These are phyloP conservation scores for Pogonocherus hispidulus DNA, from an alignment of 2,888 invertebrate species.

Conservation along the genomic window DNA sequence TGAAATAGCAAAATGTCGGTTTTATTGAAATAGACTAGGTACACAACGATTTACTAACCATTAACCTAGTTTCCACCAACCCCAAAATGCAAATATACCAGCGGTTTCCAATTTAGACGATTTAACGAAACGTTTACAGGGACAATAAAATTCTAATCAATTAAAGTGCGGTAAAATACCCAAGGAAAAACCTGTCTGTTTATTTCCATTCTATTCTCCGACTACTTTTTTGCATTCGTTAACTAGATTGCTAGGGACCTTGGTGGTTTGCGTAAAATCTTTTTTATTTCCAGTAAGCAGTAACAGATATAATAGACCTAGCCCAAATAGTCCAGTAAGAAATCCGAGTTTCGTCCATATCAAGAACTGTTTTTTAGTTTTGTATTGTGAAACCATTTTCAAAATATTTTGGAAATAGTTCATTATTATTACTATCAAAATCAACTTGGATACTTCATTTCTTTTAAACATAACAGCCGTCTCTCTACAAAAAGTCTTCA, in stretches of 20 bases:
- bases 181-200: conserved; percentile 8
- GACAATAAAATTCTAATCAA: conserved; percentile 46
- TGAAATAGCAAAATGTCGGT: conserved; percentile 21
- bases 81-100: conserved; percentile 45
- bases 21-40: conserved; percentile 41
- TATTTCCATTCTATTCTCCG: conserved; percentile 5
- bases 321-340: too few relatives aligned
- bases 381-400: too few relatives aligned
- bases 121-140: conserved; percentile 41
- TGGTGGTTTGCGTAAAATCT: background rate
- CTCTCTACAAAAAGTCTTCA: too few relatives aligned
- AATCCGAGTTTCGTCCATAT: too few relatives aligned
- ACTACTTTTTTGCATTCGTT: conserved; percentile 11
- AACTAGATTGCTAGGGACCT: conserved; percentile 20
- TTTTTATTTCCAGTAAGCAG: background rate
- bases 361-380: too few relatives aligned
- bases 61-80: conserved; percentile 45
- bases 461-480: too few relatives aligned
- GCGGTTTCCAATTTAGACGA: conserved; percentile 44
- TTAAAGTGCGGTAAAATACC: conserved; percentile 39
- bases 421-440: too few relatives aligned
- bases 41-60: conserved; percentile 46
- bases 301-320: background rate
- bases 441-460: too few relatives aligned
- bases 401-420: too few relatives aligned